Percentiles rank a stretch among this genome's conserved stretches.
Evolutionary conservation across 1,140 invertebrate genomes (phyloP).

Genomic region (Eriosoma lanigerum): DNA sequence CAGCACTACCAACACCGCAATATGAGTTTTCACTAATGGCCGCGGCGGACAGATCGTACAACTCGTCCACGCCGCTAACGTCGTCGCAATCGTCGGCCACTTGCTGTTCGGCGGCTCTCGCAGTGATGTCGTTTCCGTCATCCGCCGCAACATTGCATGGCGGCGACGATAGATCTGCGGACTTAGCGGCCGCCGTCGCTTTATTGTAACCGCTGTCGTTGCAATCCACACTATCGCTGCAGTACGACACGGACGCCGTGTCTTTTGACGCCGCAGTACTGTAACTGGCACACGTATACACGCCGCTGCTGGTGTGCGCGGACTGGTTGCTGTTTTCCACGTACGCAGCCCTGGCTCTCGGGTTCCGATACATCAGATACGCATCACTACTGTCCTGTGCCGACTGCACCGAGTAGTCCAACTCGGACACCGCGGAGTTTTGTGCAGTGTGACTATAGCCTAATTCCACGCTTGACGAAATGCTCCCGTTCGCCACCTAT

Average conservation of each 20-base stretch:
- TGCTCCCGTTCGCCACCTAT: constrained; percentile 62
- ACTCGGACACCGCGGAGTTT: constrained; percentile 71
- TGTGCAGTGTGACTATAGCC: constrained; percentile 81
- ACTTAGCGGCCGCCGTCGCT: neutral
- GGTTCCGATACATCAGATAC: constrained; percentile 56
- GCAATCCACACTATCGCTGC: constrained; percentile 10
- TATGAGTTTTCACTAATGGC: constrained; percentile 30
- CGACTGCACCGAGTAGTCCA: constrained; percentile 61
- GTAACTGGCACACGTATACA: constrained; percentile 41
- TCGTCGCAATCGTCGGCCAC: neutral
- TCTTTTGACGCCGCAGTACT: constrained; percentile 23
- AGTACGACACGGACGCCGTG: constrained; percentile 24
- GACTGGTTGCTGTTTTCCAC: constrained; percentile 56
- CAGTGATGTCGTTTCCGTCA: neutral
- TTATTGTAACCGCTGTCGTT: neutral
- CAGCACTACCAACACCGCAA: neutral
- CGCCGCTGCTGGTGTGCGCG: constrained; percentile 59
- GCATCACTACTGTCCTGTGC: constrained; percentile 59
- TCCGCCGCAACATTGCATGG: neutral
- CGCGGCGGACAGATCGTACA: constrained; percentile 24
- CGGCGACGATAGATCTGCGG: neutral
- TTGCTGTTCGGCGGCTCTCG: neutral
- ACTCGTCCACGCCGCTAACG: neutral
- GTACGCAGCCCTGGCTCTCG: constrained; percentile 56
- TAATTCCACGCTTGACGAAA: constrained; percentile 74